Evolutionary conservation across 2,888 invertebrate species (phyloP).

Genomic region (Xanthorhoe designata): DNA sequence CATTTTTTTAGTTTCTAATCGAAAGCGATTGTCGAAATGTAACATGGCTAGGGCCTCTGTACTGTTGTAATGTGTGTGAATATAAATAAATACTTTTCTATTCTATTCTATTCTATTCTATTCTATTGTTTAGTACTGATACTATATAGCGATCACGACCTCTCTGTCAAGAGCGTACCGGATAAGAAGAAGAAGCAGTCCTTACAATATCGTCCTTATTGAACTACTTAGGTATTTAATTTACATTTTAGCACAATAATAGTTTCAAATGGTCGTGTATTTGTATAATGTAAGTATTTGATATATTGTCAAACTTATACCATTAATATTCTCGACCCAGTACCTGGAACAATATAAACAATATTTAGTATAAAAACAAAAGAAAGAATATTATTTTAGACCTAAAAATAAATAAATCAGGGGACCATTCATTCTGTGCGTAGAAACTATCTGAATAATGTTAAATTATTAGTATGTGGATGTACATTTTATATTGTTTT

Average conservation of each 20-base stretch:
- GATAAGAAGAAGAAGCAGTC: no score
- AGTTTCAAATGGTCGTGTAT: background rate
- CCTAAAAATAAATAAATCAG: conserved; percentile 10
- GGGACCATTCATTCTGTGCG: background rate
- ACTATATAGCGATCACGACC: no score
- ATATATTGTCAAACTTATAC: conserved; percentile 13
- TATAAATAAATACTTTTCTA: no score
- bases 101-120: no score
- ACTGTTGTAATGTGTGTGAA: no score
- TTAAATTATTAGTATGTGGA: background rate
- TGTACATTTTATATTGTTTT: background rate
- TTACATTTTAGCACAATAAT: background rate
- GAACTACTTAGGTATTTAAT: no score
- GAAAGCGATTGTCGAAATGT: no score
- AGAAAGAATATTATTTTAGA: conserved; percentile 18
- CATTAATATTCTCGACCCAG: conserved; percentile 16
- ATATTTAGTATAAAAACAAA: conserved; percentile 44
- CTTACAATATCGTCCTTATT: no score
- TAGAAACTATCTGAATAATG: conserved; percentile 1
- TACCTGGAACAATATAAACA: conserved; percentile 55
- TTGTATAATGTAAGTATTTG: background rate
- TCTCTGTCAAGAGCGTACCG: no score
- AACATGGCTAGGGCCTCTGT: no score
- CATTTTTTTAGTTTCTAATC: no score
- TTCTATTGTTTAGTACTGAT: no score